Evolutionary conservation across 2,113 vertebrate genomes (phyloP).

Genomic region (Ammodytes marinus): DNA sequence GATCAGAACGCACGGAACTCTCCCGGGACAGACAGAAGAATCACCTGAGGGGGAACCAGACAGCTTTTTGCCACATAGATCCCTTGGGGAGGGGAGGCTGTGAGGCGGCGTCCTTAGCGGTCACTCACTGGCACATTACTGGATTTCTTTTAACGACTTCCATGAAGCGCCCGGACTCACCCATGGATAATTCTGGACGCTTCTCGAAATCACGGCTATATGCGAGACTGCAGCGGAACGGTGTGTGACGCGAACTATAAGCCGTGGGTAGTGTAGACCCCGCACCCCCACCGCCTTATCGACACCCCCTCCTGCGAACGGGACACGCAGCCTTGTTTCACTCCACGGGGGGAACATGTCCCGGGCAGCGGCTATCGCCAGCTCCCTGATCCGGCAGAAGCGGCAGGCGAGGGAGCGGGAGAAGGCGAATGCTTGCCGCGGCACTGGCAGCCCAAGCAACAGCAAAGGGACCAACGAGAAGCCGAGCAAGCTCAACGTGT

Average conservation of each 20-base stretch:
- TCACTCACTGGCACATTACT: slow-evolving; percentile 33
- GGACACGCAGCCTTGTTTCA: slow-evolving; percentile 66
- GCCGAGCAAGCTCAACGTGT: slow-evolving; percentile 94
- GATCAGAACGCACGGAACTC: slow-evolving; percentile 26
- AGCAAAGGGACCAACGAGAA: slow-evolving; percentile 94
- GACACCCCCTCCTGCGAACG: slow-evolving; percentile 10
- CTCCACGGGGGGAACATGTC: slow-evolving; percentile 82
- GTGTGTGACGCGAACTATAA: slow-evolving; percentile 73
- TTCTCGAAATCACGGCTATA: slow-evolving; percentile 51
- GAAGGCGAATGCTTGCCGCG: slow-evolving; percentile 95
- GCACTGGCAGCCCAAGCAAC: slow-evolving; percentile 96
- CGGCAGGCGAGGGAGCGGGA: slow-evolving; percentile 97
- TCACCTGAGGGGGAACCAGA: slow-evolving; percentile 29
- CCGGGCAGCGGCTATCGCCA: slow-evolving; percentile 98
- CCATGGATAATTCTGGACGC: slow-evolving; percentile 71
- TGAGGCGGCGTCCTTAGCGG: slow-evolving; percentile 56
- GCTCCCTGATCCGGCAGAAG: slow-evolving; percentile 98
- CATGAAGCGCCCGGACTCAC: slow-evolving; percentile 63
- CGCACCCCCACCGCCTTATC: slow-evolving; percentile 40
- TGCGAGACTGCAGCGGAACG: slow-evolving; percentile 66
- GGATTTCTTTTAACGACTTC: slow-evolving; percentile 53
- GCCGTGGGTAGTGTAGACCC: slow-evolving; percentile 73
- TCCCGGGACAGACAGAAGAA: slow-evolving; percentile 54
- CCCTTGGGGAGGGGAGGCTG: slow-evolving; percentile 28
- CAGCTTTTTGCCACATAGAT: slow-evolving; percentile 37